phyloP scores from a whole-genome alignment of 2,797 vertebrate species.

The Lagodon rhomboides region DNA sequence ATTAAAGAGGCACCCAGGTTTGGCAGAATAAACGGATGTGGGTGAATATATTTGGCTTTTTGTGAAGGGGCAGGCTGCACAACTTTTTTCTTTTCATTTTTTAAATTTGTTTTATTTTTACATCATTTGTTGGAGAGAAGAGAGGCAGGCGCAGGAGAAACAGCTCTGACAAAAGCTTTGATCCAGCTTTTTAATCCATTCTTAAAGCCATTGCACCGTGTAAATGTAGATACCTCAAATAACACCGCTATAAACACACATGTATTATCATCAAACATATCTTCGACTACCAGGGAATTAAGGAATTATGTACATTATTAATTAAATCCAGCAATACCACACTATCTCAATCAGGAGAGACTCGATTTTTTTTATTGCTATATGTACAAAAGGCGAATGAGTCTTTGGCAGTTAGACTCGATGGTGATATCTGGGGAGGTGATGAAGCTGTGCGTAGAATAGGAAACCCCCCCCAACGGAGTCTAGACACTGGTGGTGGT shows the following conservation, averaged over 20 bases:
- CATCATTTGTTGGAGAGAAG: constrained; percentile 11
- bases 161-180: constrained; percentile 31
- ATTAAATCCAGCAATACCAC: neutral
- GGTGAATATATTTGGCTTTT: constrained; percentile 32
- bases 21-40: constrained; percentile 26
- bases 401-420: no score
- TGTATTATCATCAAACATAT: neutral
- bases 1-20: constrained; percentile 30
- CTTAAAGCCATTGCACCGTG: constrained; percentile 7
- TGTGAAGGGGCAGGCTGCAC: constrained; percentile 25
- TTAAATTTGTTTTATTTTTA: constrained; percentile 30
- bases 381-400: no score
- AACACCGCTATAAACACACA: constrained; percentile 1
- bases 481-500: no score
- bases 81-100: constrained; percentile 39
- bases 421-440: no score
- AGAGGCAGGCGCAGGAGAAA: constrained; percentile 9
- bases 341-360: no score
- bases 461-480: no score
- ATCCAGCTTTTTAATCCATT: constrained; percentile 12
- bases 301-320: neutral
- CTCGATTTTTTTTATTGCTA: no score
- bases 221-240: constrained; percentile 18
- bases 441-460: no score
- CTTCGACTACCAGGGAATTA: neutral